Conservation (phyloP, 2,888 invertebrate genomes). For the Aphrophora alni region DNA sequence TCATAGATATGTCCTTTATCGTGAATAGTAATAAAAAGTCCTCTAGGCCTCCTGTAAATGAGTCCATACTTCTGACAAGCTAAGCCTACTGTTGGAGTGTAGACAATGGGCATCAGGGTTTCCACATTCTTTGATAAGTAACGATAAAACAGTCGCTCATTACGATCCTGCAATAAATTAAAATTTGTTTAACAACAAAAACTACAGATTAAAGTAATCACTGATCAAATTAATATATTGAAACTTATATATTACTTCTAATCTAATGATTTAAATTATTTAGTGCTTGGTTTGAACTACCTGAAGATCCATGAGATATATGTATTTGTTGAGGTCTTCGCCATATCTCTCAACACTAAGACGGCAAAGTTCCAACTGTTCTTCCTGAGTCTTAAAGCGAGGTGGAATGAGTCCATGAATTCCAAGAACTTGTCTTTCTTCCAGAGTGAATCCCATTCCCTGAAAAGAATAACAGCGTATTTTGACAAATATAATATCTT, state of each 20-base stretch:
- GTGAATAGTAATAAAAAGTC: constrained; percentile 94
- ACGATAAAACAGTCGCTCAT: constrained; percentile 95
- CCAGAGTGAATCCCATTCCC: constrained; percentile 94
- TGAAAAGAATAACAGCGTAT: constrained; percentile 61
- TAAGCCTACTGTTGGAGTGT: constrained; percentile 96
- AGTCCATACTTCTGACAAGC: constrained; percentile 98
- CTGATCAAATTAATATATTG: too few species aligned
- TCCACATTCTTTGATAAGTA: constrained; percentile 86
- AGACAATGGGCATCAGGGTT: constrained; percentile 97
- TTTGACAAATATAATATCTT: too few species aligned
- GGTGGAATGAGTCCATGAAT: constrained; percentile 96
- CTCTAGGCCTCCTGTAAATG: constrained; percentile 88
- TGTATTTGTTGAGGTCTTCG: constrained; percentile 93
- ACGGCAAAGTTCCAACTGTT: constrained; percentile 85
- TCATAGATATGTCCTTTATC: constrained; percentile 96
- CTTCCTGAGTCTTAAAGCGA: constrained; percentile 83
- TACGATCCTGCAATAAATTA: constrained; percentile 74
- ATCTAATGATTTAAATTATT: not conserved
- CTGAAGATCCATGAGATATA: constrained; percentile 87
- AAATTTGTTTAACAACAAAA: too few species aligned
- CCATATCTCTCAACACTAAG: constrained; percentile 82
- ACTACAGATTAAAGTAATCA: too few species aligned
- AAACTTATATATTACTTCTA: too few species aligned
- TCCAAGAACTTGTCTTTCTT: constrained; percentile 93
- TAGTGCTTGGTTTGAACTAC: too few species aligned